phyloP scores from a whole-genome alignment of 1,140 invertebrate species.

The Diabrotica undecimpunctata region DNA sequence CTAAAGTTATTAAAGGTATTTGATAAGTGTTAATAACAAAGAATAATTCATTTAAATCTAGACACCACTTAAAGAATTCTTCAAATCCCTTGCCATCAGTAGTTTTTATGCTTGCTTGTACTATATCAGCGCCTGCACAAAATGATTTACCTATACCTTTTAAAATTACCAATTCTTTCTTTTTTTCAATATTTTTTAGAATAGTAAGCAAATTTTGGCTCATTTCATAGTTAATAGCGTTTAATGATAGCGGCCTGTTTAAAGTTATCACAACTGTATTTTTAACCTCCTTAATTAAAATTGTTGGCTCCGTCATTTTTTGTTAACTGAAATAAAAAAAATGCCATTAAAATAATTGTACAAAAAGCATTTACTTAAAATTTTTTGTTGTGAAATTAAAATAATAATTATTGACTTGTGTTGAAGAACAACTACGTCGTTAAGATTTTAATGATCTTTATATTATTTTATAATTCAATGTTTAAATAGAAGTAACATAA shows the following conservation, averaged over 20 bases:
- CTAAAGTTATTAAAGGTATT: conserved; percentile 85
- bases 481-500: no score
- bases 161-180: conserved; percentile 77
- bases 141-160: conserved; percentile 90
- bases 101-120: neutral
- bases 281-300: conserved; percentile 43
- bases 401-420: no score
- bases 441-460: no score
- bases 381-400: no score
- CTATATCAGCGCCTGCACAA: conserved; percentile 88
- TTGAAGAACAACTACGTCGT: no score
- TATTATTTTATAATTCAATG: no score
- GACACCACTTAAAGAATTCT: neutral
- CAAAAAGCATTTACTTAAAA: no score
- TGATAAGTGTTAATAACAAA: conserved; percentile 79
- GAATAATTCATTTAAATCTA: conserved; percentile 49
- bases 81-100: neutral
- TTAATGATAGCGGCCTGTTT: conserved; percentile 87
- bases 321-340: no score
- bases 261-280: conserved; percentile 75
- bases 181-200: conserved; percentile 72
- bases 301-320: neutral
- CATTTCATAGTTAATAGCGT: conserved; percentile 60
- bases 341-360: no score
- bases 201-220: neutral